Conservation (phyloP, 2,797 vertebrate species). For the Aotus griseimembra region DNA sequence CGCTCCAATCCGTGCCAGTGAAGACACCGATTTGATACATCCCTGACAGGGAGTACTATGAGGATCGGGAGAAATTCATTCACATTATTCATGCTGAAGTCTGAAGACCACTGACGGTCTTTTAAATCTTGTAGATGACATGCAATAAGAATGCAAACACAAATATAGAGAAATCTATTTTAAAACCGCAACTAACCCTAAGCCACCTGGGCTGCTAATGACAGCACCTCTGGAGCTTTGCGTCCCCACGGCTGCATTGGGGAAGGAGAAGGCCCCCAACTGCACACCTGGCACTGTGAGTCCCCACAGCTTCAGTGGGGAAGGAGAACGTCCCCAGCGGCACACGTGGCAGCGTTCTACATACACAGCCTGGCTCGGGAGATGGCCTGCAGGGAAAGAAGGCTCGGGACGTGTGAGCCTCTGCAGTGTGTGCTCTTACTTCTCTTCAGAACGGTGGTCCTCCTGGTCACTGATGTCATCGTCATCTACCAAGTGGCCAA, state of each 20-base stretch:
- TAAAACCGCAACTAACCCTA: too few species aligned
- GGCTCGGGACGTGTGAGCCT: accelerated
- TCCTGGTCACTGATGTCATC: slow-evolving; percentile 97
- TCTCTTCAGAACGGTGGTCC: slow-evolving; percentile 94
- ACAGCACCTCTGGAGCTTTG: not conserved
- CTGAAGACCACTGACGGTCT: accelerated
- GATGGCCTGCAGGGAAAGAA: slow-evolving; percentile 49
- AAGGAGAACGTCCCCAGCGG: too few species aligned
- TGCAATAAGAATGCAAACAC: not conserved
- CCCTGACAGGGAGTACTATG: not conserved
- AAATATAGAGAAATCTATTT: accelerated
- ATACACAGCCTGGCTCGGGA: slow-evolving; percentile 69
- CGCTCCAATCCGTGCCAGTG: too few species aligned
- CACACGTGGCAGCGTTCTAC: slow-evolving; percentile 30
- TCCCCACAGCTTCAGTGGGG: too few species aligned
- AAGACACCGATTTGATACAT: accelerated
- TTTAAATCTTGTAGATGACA: accelerated
- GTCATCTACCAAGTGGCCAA: slow-evolving; percentile 97
- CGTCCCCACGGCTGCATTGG: too few species aligned
- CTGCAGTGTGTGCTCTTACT: slow-evolving; percentile 84
- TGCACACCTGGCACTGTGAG: accelerated
- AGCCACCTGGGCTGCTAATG: accelerated
- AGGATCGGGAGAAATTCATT: accelerated
- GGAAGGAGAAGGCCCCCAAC: too few species aligned
- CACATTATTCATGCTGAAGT: accelerated